Percentiles rank a stretch among this genome's conserved stretches.
Evolutionary conservation across 2,888 invertebrate genomes (phyloP).

Genomic region (Melanostoma mellinum): DNA sequence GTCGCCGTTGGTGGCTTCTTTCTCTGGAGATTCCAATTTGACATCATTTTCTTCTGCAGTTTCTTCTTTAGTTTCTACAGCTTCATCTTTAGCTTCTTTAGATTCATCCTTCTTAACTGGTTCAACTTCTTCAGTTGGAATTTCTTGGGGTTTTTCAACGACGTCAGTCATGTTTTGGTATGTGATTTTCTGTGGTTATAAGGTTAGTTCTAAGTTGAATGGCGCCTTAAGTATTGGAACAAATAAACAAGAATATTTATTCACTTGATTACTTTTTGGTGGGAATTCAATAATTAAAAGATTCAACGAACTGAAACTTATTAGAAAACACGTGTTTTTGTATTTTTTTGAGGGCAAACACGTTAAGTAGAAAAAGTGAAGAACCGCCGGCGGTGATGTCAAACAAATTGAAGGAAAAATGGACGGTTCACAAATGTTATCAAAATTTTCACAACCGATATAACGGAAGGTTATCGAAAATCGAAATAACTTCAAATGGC

Average conservation of each 20-base stretch:
- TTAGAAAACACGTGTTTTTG: constrained; percentile 49
- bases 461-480: not conserved
- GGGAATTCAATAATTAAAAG: not conserved
- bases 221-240: not conserved
- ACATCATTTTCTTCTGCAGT: not conserved
- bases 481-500: constrained; percentile 13
- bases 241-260: not conserved
- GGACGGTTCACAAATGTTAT: constrained; percentile 36
- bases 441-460: not conserved
- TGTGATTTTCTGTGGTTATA: constrained; percentile 11
- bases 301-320: constrained; percentile 8
- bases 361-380: constrained; percentile 26
- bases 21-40: constrained; percentile 31
- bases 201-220: constrained; percentile 32
- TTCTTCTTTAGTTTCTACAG: constrained; percentile 12
- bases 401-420: constrained; percentile 64
- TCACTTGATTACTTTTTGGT: constrained; percentile 16
- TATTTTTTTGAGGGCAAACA: constrained; percentile 36
- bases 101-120: constrained; percentile 5
- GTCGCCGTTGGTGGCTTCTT: constrained; percentile 57
- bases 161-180: constrained; percentile 77
- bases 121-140: constrained; percentile 60
- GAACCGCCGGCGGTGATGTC: constrained; percentile 61
- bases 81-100: constrained; percentile 29
- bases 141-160: constrained; percentile 74